A percentile compares a stretch with the other conserved stretches of the same genome.
These are phyloP conservation scores for Arrhamphus sclerolepis DNA, from an alignment of 2,797 vertebrate species.

Conservation along the genomic window DNA sequence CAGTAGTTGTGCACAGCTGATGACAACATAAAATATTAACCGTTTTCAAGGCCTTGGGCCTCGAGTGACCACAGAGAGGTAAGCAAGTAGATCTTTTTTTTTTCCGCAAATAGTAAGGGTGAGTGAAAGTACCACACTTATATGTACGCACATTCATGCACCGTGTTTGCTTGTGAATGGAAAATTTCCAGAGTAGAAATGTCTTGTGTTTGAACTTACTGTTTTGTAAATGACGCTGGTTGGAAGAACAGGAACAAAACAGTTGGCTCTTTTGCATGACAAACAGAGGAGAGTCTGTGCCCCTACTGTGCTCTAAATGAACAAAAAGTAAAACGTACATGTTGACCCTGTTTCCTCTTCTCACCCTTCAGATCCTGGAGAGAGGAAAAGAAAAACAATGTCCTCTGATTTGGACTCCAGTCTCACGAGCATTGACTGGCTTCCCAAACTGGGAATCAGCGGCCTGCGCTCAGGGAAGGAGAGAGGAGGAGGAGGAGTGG, in stretches of 20 bases:
- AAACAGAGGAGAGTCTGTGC: conserved; percentile 16
- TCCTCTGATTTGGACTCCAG: conserved; percentile 95
- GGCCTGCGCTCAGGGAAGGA: conserved; percentile 87
- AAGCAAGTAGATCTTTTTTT: conserved; percentile 45
- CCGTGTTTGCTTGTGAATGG: conserved; percentile 22
- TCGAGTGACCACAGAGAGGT: conserved; percentile 72
- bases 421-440: conserved; percentile 98
- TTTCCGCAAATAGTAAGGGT: conserved; percentile 16
- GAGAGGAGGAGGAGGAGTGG: conserved; percentile 73
- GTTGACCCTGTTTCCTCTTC: conserved; percentile 20
- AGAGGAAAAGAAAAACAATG: conserved; percentile 78
- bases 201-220: conserved; percentile 37
- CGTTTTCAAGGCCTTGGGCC: conserved; percentile 77
- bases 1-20: conserved; percentile 64
- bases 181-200: conserved; percentile 32
- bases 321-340: conserved; percentile 16
- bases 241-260: conserved; percentile 47
- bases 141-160: neutral
- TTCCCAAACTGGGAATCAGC: conserved; percentile 93
- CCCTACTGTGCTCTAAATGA: conserved; percentile 9
- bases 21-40: conserved; percentile 78
- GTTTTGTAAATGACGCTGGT: conserved; percentile 33
- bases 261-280: conserved; percentile 41
- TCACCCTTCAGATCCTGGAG: conserved; percentile 35
- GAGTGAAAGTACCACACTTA: neutral